Base-by-base conservation (phyloP, 2,797 vertebrate genomes). In the Crenichthys baileyi region DNA sequence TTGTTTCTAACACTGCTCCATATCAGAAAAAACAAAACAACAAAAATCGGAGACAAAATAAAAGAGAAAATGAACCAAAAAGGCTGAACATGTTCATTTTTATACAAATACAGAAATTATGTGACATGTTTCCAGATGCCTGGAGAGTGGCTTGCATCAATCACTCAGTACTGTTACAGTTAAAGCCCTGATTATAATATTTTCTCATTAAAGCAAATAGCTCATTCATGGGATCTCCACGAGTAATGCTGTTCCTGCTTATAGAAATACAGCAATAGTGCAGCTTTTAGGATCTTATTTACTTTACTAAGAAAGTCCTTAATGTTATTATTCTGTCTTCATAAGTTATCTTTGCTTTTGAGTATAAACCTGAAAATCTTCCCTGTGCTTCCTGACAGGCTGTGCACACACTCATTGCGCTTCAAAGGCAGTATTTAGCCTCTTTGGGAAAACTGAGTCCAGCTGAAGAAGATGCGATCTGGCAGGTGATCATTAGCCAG, bases 401-500 rank as follows among this genome's bases (percentile, higher is more conserved):
- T n/a, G 95, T 99, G 86, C 97, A 99, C 78, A 97, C 97, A 0
- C 94, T 99, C 79, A 92, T 97, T 71, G 96, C 96, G 63, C 95
- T 99, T 76, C 98, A 99, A 91, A 97, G 93, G 88, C 95, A 94
- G 63, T 99, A 99, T 50, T 85, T 97, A 51, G 91, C 85, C 15
- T 96, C 97, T 26, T 90, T 97, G 56, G 97, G 96, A 81, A 98
- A 96, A 55, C 96, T 98, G 87, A 96, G 95, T 71, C 92, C 95
- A 0, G 94, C 95, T 51, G 96, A 99, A 83, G 97, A 98, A 87
- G 97, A 97, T 83, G 93, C 96, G 0, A 92, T 99, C 73, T 99
- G 97, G 98, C 98, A 99, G 90, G 96, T 98, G 92, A 97, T 99
- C 83, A 97, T 99, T 87, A 92, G 96, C 83, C 97, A 98, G 90